Evolutionary conservation across 2,888 invertebrate species (phyloP).

Genomic region (Andrena dorsata): DNA sequence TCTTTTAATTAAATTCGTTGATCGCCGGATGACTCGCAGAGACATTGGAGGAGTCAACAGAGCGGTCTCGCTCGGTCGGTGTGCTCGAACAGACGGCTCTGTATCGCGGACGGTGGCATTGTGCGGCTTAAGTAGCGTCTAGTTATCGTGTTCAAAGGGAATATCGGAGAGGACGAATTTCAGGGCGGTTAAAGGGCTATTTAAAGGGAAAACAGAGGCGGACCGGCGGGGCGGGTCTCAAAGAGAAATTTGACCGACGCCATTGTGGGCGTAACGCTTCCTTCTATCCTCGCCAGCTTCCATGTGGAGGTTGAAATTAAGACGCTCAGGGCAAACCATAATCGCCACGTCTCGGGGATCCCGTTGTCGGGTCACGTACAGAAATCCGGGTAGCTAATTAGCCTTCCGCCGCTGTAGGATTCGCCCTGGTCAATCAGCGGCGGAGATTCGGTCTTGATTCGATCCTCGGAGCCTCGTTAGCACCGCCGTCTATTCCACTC

Average conservation of each 20-base stretch:
- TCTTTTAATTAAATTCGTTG: slow-evolving; percentile 19
- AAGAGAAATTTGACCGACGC: slow-evolving; percentile 72
- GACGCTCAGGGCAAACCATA: slow-evolving; percentile 74
- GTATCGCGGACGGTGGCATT: slow-evolving; percentile 23
- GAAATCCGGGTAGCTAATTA: slow-evolving; percentile 73
- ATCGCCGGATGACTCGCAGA: neutral
- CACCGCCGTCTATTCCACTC: slow-evolving; percentile 63
- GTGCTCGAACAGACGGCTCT: neutral
- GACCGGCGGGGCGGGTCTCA: slow-evolving; percentile 43
- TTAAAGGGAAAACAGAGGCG: slow-evolving; percentile 35
- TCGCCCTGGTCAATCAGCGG: slow-evolving; percentile 75
- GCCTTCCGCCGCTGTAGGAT: slow-evolving; percentile 70
- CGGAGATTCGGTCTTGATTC: slow-evolving; percentile 78
- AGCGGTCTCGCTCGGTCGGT: neutral
- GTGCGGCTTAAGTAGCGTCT: slow-evolving; percentile 52
- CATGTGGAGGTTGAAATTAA: slow-evolving; percentile 67
- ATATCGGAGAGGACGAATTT: slow-evolving; percentile 51
- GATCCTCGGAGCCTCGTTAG: slow-evolving; percentile 78
- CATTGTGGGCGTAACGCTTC: slow-evolving; percentile 51
- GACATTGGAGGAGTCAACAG: neutral
- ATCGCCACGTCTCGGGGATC: slow-evolving; percentile 72
- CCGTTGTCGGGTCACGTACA: slow-evolving; percentile 74
- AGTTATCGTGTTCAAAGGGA: slow-evolving; percentile 56
- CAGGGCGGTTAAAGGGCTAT: slow-evolving; percentile 45
- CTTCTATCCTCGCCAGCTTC: slow-evolving; percentile 27